Conservation (phyloP, 2,797 vertebrate species). For the Ctenosaura bakeri region DNA sequence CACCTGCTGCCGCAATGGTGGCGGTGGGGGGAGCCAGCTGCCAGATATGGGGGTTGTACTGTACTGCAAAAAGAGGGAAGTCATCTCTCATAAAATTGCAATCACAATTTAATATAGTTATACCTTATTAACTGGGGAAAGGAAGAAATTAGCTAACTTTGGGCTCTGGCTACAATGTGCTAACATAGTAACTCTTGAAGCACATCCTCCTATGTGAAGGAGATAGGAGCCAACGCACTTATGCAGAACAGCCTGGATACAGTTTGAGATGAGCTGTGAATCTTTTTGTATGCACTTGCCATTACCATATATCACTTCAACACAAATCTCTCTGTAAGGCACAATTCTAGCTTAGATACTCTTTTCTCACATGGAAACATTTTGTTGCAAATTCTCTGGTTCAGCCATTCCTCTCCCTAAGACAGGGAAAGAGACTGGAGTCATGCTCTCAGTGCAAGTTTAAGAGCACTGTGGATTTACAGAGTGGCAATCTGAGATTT, state of each 20-base stretch:
- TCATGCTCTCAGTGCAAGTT: neutral
- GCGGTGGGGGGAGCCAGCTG: too few relatives aligned
- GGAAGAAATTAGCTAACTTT: neutral
- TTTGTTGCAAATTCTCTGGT: conserved; percentile 4
- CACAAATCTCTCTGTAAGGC: neutral
- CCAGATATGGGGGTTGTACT: too few relatives aligned
- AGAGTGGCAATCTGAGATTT: conserved; percentile 6
- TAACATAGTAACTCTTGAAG: neutral
- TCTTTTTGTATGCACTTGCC: neutral
- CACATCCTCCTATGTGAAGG: neutral
- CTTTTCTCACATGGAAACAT: conserved; percentile 19
- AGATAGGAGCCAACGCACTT: neutral
- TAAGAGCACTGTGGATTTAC: conserved; percentile 3
- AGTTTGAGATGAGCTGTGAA: neutral
- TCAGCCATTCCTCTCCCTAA: neutral
- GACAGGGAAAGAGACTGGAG: neutral
- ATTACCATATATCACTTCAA: neutral
- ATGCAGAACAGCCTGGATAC: neutral
- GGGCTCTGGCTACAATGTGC: neutral
- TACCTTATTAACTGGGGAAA: neutral
- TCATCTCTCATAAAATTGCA: neutral
- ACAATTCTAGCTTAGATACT: neutral
- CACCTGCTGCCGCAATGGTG: too few relatives aligned
- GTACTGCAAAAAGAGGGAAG: neutral
- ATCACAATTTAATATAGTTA: neutral